These are phyloP conservation scores for Brachyrhaphis roseni DNA, from an alignment of 2,797 vertebrate species.

Conservation along the genomic window DNA sequence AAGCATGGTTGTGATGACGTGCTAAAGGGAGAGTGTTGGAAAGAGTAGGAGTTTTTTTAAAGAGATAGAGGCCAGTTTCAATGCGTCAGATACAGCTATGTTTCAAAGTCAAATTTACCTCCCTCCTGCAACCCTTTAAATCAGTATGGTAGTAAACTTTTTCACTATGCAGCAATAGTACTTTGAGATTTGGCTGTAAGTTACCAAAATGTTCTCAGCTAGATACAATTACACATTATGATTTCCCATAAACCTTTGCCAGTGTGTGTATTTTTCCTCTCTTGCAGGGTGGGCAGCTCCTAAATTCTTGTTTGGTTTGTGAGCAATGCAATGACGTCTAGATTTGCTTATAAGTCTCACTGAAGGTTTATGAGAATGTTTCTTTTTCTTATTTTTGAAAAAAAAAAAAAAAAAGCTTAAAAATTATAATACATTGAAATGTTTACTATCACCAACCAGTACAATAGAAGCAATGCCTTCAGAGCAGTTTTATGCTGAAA, in stretches of 20 bases:
- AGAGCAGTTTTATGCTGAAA: not conserved
- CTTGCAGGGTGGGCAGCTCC: not conserved
- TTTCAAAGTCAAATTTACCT: not conserved
- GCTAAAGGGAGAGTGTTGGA: too few species aligned
- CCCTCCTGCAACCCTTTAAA: not conserved
- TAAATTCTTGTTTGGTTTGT: not conserved
- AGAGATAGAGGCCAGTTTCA: not conserved
- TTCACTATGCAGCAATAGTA: not conserved
- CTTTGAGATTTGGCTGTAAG: not conserved
- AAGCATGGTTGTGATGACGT: too few species aligned
- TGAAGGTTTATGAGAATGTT: not conserved
- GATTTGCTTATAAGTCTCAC: not conserved
- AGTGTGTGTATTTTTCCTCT: conserved; percentile 2
- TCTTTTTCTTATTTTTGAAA: too few species aligned
- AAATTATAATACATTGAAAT: not conserved
- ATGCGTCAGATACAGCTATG: not conserved
- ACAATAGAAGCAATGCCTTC: not conserved
- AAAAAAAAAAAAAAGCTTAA: not conserved
- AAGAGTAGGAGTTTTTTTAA: not conserved
- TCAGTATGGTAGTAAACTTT: not conserved
- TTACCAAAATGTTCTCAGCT: not conserved
- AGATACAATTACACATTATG: not conserved
- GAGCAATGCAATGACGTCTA: not conserved
- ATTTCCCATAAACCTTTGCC: not conserved
- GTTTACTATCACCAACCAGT: not conserved